These are phyloP conservation scores for Lagenorhynchus albirostris DNA, from an alignment of 2,113 vertebrate species.

Conservation along the genomic window DNA sequence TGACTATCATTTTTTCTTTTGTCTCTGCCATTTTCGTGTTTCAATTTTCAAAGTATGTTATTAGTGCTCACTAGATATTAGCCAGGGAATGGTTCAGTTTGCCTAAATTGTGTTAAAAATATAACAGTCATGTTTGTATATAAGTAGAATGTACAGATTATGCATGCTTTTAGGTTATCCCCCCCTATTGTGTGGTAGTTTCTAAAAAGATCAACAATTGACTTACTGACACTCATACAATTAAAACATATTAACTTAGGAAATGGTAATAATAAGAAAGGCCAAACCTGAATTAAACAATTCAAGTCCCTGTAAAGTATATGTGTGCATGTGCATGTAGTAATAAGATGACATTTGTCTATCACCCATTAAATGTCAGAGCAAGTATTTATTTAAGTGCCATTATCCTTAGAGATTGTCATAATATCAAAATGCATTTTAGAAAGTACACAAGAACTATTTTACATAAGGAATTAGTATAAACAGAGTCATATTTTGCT, in stretches of 20 bases:
- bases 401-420: background rate
- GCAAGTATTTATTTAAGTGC: background rate
- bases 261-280: background rate
- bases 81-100: background rate
- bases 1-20: background rate
- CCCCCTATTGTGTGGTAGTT: background rate
- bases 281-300: background rate
- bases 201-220: background rate
- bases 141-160: background rate
- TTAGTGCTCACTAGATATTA: background rate
- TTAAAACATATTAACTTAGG: background rate
- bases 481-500: background rate
- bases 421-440: background rate
- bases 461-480: background rate
- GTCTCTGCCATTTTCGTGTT: background rate
- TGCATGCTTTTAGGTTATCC: background rate
- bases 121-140: background rate
- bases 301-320: background rate
- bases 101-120: background rate
- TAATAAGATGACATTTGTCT: background rate
- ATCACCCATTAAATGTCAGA: background rate
- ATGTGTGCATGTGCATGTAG: background rate
- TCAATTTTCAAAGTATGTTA: background rate
- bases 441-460: background rate
- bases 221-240: background rate